A percentile compares a stretch with the other conserved stretches of the same genome.
phyloP scores from a whole-genome alignment of 2,797 vertebrate genomes.

The Hyperoplus lanceolatus region DNA sequence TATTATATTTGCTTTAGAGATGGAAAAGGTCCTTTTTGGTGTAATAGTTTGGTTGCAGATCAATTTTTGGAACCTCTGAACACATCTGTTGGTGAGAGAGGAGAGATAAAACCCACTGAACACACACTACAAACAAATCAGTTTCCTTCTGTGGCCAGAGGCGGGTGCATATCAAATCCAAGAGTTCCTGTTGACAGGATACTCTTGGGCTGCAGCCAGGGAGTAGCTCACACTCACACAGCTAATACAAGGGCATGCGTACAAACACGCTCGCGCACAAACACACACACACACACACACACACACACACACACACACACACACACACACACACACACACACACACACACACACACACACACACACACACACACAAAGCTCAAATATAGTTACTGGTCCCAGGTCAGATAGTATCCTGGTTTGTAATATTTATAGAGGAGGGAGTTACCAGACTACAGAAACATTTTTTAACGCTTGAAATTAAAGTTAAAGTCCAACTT shows the following conservation, averaged over 20 bases:
- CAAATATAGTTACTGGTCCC: constrained; percentile 23
- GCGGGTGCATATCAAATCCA: constrained; percentile 75
- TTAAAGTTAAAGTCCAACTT: background rate
- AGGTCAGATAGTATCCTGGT: constrained; percentile 41
- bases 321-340: constrained; percentile 46
- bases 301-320: constrained; percentile 49
- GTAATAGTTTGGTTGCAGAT: constrained; percentile 12
- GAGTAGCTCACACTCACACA: constrained; percentile 62
- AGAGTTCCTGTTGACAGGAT: constrained; percentile 88
- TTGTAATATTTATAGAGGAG: constrained; percentile 18
- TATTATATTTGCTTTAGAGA: background rate
- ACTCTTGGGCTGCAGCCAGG: constrained; percentile 68
- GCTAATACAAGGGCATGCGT: too few species aligned
- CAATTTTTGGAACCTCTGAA: constrained; percentile 35
- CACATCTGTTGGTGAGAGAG: constrained; percentile 42
- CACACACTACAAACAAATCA: constrained; percentile 71
- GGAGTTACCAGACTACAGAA: constrained; percentile 9
- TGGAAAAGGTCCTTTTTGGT: background rate
- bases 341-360: constrained; percentile 27
- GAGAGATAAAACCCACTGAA: constrained; percentile 44
- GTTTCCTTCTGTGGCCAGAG: constrained; percentile 71
- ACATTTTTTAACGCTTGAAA: background rate
- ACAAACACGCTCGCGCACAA: constrained; percentile 39
- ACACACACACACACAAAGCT: constrained; percentile 34
- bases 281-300: constrained; percentile 29